Evolutionary conservation across 1,140 invertebrate species (phyloP).

Genomic region (Drosophila funebris): DNA sequence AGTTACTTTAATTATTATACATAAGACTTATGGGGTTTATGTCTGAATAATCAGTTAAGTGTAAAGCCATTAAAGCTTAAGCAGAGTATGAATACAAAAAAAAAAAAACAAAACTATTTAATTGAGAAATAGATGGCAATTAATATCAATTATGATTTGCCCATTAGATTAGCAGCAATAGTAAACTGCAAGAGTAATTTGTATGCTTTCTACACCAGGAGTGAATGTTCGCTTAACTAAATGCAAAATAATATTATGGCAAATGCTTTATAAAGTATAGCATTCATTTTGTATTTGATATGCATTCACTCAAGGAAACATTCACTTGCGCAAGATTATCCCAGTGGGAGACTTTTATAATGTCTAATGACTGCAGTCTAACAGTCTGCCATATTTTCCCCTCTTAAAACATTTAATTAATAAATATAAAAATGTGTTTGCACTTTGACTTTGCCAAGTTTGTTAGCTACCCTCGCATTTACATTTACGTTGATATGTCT

Average conservation of each 20-base stretch:
- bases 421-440: not conserved
- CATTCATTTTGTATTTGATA: not conserved
- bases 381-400: no score
- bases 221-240: not conserved
- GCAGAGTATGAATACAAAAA: no score
- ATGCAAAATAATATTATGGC: not conserved
- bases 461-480: slow-evolving; percentile 7
- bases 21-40: no score
- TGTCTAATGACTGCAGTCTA: no score
- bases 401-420: no score
- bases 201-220: not conserved
- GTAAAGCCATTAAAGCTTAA: no score
- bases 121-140: no score
- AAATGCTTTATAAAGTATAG: not conserved
- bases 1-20: not conserved
- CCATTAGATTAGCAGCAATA: not conserved
- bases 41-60: not conserved
- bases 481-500: slow-evolving; percentile 17
- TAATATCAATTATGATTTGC: not conserved
- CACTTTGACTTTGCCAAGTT: not conserved
- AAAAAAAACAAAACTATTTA: no score
- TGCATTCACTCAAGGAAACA: not conserved
- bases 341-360: no score
- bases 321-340: not conserved
- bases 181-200: not conserved